Base-by-base conservation (phyloP, 2,113 vertebrate genomes). In the Grammomys dolichurus region DNA sequence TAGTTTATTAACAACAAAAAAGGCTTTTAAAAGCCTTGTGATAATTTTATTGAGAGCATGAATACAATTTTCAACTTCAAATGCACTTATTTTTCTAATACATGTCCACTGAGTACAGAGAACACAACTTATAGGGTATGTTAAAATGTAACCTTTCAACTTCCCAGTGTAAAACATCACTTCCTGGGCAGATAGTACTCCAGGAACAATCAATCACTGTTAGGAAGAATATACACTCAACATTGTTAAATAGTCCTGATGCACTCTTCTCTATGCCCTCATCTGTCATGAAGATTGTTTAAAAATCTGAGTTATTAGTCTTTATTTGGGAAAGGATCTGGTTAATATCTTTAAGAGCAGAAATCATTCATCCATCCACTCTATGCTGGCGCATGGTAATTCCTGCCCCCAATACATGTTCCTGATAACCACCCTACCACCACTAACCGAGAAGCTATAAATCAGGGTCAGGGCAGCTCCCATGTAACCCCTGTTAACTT, bases 271-370 rank as follows among this genome's bases (percentile, higher is more conserved):
- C 97, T 98, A 98, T 96, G 98, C 98, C 99, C 98, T 98, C 98
- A 99, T 99, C 98, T 99, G 99, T 99, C 99, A 99, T 90, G 97
- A 98, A 96, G 98, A 98, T 98, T 99, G 99, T 99, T 99, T 99
- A 99, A 99, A 99, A 99, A 98, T 98, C 99, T 99, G 98, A 98
- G 99, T 99, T 99, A 99, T 99, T 99, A 99, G 98, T 99, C 99
- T 99, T 98, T 99, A 99, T 99, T 99, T 98, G 98, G 98, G 97
- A 98, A 98, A 98, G 97, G 98, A 98, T 99, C 99, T 99, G 99
- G 99, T 99, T 99, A 99, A 98, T 98, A 97, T 99, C 99, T 98
- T 97, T 93, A 98, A 97, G 98, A 98, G 98, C 17, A 98, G 98
- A 98, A 98, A 99, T 98, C 96, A 98, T 97, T 99, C 98, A 98